Evolutionary conservation across 2,113 vertebrate genomes (phyloP).

Genomic region (Ceratotherium simum): DNA sequence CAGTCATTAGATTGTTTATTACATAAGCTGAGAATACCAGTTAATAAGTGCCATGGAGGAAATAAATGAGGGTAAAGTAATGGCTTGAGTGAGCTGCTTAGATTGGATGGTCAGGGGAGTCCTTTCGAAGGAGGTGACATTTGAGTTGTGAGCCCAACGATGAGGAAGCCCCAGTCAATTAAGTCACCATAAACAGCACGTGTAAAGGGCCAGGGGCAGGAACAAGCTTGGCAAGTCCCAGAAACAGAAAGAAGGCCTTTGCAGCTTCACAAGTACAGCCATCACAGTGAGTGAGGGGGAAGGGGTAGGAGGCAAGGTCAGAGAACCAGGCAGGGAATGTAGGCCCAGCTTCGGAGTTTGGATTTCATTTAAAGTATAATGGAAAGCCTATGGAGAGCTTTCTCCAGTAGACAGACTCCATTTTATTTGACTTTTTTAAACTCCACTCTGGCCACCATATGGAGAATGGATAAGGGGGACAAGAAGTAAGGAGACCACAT

Average conservation of each 20-base stretch:
- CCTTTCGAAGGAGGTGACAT: neutral
- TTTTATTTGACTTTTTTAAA: neutral
- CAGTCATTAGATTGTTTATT: neutral
- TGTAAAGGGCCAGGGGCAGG: constrained; percentile 58
- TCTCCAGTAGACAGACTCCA: neutral
- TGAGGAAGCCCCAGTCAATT: neutral
- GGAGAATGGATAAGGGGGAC: neutral
- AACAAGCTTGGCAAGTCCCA: neutral
- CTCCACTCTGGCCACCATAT: neutral
- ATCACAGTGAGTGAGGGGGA: neutral
- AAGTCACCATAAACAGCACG: neutral
- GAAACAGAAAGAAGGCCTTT: neutral
- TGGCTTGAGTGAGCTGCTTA: neutral
- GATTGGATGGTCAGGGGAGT: neutral
- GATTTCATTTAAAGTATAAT: neutral
- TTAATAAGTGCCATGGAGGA: neutral
- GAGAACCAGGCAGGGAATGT: neutral
- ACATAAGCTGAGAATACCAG: neutral
- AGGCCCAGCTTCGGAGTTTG: neutral
- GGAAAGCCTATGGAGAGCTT: neutral
- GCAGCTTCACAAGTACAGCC: neutral
- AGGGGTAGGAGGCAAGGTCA: neutral
- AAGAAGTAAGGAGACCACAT: constrained; percentile 2
- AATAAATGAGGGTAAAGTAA: neutral
- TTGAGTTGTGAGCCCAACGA: neutral